Evolutionary conservation across 2,888 invertebrate genomes (phyloP).

Genomic region (Drosophila formosana): DNA sequence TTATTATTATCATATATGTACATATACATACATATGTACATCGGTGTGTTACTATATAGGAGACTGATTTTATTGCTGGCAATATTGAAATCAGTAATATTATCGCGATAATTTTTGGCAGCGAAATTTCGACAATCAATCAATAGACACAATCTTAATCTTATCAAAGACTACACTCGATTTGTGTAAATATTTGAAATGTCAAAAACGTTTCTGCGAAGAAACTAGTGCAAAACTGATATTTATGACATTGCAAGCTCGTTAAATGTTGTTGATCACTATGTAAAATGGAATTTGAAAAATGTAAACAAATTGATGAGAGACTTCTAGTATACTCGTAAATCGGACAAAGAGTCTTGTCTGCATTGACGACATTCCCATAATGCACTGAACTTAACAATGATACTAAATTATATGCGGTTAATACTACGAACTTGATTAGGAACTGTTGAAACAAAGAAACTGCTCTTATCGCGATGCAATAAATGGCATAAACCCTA

Average conservation of each 20-base stretch:
- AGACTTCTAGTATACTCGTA: background rate
- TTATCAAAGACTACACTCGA: too few relatives aligned
- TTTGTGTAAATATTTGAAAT: too few relatives aligned
- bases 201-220: background rate
- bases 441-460: slow-evolving; percentile 1
- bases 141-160: too few relatives aligned
- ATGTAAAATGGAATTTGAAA: background rate
- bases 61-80: too few relatives aligned
- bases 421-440: background rate
- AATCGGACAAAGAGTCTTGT: background rate
- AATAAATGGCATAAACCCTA: background rate
- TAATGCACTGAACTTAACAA: background rate
- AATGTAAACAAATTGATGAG: background rate
- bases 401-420: background rate
- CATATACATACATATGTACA: too few relatives aligned
- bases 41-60: too few relatives aligned
- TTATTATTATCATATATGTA: too few relatives aligned
- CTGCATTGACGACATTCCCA: background rate
- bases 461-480: background rate
- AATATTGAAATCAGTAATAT: too few relatives aligned
- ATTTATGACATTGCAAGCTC: background rate
- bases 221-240: background rate
- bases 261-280: background rate
- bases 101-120: too few relatives aligned
- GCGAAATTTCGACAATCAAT: too few relatives aligned